phyloP scores from a whole-genome alignment of 1,140 invertebrate species.

The Lineus longissimus region DNA sequence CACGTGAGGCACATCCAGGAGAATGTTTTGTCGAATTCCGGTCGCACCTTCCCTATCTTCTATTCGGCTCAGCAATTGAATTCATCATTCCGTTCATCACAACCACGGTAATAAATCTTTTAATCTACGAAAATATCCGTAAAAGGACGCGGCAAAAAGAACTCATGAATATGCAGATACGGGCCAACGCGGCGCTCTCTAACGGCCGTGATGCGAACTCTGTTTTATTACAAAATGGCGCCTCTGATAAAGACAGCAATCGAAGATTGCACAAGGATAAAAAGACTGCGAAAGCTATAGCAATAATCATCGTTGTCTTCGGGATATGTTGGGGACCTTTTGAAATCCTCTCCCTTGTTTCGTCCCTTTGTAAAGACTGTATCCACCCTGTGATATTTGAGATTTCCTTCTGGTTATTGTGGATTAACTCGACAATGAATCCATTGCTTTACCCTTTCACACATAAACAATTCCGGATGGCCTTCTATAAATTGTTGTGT shows the following conservation, averaged over 20 bases:
- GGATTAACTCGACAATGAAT: slow-evolving; percentile 14
- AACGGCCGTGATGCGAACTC: background rate
- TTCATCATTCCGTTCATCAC: slow-evolving; percentile 20
- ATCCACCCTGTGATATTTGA: slow-evolving; percentile 2
- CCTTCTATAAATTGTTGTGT: slow-evolving; percentile 19
- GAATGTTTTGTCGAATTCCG: slow-evolving; percentile 21
- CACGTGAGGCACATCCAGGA: slow-evolving; percentile 2
- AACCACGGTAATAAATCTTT: slow-evolving; percentile 13
- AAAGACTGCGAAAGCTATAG: slow-evolving; percentile 18
- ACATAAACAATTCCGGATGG: slow-evolving; percentile 20
- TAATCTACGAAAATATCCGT: slow-evolving; percentile 21
- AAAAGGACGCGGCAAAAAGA: slow-evolving; percentile 10
- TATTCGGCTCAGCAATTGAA: slow-evolving; percentile 16
- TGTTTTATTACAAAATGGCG: background rate
- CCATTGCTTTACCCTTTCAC: slow-evolving; percentile 18
- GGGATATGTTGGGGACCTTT: slow-evolving; percentile 18
- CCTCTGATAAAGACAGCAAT: background rate
- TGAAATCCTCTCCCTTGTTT: slow-evolving; percentile 4
- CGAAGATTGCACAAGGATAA: slow-evolving; percentile 11
- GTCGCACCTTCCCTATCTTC: slow-evolving; percentile 15
- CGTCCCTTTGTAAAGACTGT: slow-evolving; percentile 6
- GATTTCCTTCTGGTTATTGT: slow-evolving; percentile 12
- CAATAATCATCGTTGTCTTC: slow-evolving; percentile 22
- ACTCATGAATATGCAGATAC: background rate
- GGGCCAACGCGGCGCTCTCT: background rate